Base-by-base conservation (phyloP, 2,888 invertebrate species). In the Metallyticus violacea region DNA sequence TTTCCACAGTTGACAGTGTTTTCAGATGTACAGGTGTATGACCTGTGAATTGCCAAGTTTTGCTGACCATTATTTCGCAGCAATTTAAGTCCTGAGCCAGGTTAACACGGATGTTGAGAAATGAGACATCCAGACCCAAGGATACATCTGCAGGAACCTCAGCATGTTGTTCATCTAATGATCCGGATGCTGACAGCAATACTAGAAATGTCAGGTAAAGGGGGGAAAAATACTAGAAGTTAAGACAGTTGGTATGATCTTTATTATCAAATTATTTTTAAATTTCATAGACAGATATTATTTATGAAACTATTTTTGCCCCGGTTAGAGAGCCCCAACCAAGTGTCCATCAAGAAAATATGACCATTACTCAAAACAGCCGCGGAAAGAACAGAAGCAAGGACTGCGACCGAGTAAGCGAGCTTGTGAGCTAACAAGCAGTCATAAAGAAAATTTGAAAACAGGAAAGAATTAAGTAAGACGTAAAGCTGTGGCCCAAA, bases 1-100 rank as follows among this genome's bases (percentile, higher is more conserved):
- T 88, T 76, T 87, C 82, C 81, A 88, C 77, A 78, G 89, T 88
- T 26, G 84, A 80, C 28, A 87, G 81, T n/a, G n/a, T n/a, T 78
- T 89, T 89, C 81, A 77, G 85, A 76, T 88, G 85, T 29, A n/a
- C 88, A 77, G 88, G 86, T 81, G 86, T 89, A 86, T 88, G 88
- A 88, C 88, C 88, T 76, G 89, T 89, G 22, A 87, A 88, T 79
- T 80, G 88, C 79, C 87, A 88, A n/a, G n/a, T n/a, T n/a, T n/a
- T 87, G 29, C 40, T 29, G 29, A 29, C 29, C 6, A 29, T 29
- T 6, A 29, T 29, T 29, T 29, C 6, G n/a, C 83, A 85, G 79
- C 87, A 79, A 26, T 86, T 76, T 86, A 88, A 86, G 85, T 26
- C 22, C 79, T 87, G 82, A 29, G 26, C 29, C 26, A 81, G 25